Conservation (phyloP, 2,797 vertebrate species). For the Oryzias sinensis region DNA sequence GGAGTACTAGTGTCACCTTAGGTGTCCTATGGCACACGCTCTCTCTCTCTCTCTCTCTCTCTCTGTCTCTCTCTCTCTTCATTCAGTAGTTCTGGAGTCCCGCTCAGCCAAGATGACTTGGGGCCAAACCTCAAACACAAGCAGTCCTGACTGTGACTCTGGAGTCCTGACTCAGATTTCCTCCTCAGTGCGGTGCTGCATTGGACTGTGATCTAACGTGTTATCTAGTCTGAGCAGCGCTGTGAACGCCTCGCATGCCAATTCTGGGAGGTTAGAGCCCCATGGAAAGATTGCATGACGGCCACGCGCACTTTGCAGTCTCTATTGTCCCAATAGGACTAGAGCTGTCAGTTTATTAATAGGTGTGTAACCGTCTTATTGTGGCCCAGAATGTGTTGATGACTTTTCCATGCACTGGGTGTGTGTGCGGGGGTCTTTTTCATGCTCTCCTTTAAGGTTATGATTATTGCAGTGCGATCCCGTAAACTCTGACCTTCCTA, state of each 20-base stretch:
- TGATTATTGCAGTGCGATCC: background rate
- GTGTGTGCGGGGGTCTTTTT: too few relatives aligned
- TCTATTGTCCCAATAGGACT: conserved; percentile 24
- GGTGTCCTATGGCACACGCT: too few relatives aligned
- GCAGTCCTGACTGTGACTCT: too few relatives aligned
- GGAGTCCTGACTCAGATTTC: background rate
- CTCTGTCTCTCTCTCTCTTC: too few relatives aligned
- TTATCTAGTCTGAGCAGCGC: background rate
- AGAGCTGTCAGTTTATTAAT: conserved; percentile 27
- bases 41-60: too few relatives aligned
- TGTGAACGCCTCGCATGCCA: conserved; percentile 9
- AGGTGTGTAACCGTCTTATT: conserved; percentile 8
- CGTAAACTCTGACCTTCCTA: conserved; percentile 11
- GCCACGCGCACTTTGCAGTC: conserved; percentile 1
- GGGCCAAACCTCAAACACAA: too few relatives aligned
- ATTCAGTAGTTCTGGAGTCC: too few relatives aligned
- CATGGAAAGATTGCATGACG: conserved; percentile 17
- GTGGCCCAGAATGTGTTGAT: conserved; percentile 1
- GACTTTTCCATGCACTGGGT: conserved; percentile 1
- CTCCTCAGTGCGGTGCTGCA: background rate
- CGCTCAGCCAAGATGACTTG: too few relatives aligned
- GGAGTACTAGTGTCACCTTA: too few relatives aligned
- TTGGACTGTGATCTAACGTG: conserved; percentile 2
- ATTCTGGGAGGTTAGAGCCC: conserved; percentile 14
- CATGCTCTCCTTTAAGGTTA: background rate